Base-by-base conservation (phyloP, 2,797 vertebrate genomes). In the Xiphophorus birchmanni region DNA sequence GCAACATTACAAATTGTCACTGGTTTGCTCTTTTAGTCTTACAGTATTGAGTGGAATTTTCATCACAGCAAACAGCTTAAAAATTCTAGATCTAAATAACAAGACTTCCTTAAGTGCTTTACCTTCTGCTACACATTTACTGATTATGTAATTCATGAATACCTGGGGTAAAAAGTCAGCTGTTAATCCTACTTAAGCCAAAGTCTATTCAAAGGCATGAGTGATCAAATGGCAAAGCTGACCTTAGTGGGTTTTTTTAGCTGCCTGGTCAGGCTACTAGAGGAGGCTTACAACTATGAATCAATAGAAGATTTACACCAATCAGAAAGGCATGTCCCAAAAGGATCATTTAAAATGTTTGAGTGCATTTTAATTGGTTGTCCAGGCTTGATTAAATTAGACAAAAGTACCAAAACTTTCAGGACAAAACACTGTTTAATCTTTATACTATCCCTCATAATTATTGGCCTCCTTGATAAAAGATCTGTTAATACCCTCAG, bases 151-250 rank as follows among this genome's bases (percentile, higher is more conserved):
- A 23, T 85, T 81, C 65, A 73, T 77, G 80, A 78, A 76, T 48
- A 81, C 72, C 44, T 60, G 63, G 76, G 73, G 69, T 71, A 15
- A 82, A 78, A 65, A 71, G 47, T 85, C 82, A 89, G 79, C 75
- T 84, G 79, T 76, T 92, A 87, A 91, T 88, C 77, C 77, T 29
- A 73, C 76, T 84, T 75, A 85, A 90, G 82, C 63, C 77, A 67
- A 23, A 74, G 82, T 85, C 40, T 65, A 58, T 76, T 85, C 44
- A 74, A 77, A 75, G 76, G 78, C 54, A 72, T 69, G 29, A 63
- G 74, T 85, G 67, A 84, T 60, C 75, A 75, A 84, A 82, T 74
- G 76, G 74, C 76, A 82, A 72, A 56, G 52, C 54, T 84, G 81
- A 80, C 73, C 72, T 73, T 50, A 52, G 54, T 12, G n/a, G 44